Conservation (phyloP, 1,140 invertebrate species). For the Ericerus pela region DNA sequence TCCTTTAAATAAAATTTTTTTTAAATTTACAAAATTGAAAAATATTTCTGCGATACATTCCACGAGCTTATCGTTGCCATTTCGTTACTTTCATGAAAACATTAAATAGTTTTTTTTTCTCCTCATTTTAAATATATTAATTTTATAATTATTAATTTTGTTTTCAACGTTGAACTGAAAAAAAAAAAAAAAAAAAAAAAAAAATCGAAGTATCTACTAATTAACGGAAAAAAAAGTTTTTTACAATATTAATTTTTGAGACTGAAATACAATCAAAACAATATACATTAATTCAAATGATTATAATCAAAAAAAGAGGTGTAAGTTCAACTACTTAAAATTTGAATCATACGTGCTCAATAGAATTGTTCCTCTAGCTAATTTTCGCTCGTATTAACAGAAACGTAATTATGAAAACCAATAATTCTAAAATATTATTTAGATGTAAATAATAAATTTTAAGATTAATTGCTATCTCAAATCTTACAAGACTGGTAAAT, state of each 20-base stretch:
- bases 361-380: slow-evolving; percentile 8
- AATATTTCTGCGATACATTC: neutral
- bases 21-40: no score
- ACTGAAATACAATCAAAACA: slow-evolving; percentile 4
- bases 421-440: neutral
- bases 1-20: no score
- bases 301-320: neutral
- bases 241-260: neutral
- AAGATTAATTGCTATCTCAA: slow-evolving; percentile 11
- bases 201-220: no score
- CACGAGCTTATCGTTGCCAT: slow-evolving; percentile 8
- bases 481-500: slow-evolving; percentile 8
- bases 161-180: no score
- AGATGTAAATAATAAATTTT: slow-evolving; percentile 1
- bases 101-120: no score
- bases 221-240: neutral
- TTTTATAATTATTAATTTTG: no score
- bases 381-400: neutral
- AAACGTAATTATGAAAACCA: neutral
- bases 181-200: no score
- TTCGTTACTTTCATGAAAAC: no score
- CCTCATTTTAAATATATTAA: no score
- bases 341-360: neutral
- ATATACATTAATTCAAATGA: neutral
- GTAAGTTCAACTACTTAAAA: no score